Evolutionary conservation across 2,113 vertebrate genomes (phyloP).

Genomic region (Panurus biarmicus): DNA sequence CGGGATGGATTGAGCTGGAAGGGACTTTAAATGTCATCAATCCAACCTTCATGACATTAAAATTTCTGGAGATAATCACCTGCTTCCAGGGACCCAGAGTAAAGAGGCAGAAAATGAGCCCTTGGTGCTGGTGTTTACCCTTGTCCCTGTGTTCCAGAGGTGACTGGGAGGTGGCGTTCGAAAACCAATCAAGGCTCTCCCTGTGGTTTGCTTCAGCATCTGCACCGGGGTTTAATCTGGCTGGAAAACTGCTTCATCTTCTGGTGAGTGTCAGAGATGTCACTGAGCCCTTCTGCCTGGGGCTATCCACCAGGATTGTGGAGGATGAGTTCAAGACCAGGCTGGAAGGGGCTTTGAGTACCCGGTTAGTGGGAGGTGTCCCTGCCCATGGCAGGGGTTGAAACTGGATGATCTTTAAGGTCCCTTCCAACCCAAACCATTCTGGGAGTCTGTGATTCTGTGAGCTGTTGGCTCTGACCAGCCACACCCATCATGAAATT

Average conservation of each 20-base stretch:
- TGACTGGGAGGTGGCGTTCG: not conserved
- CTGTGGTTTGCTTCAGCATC: not conserved
- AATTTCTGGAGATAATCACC: not conserved
- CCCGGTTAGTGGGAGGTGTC: not conserved
- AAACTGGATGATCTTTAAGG: not conserved
- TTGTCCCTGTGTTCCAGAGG: not conserved
- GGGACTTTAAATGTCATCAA: not conserved
- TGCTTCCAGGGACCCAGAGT: not conserved
- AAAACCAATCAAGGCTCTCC: not conserved
- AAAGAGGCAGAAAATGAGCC: not conserved
- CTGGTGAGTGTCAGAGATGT: not conserved
- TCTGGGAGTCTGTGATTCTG: not conserved
- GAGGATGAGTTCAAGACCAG: not conserved
- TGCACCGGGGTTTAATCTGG: not conserved
- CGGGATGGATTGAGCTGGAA: not conserved
- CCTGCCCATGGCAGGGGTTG: not conserved
- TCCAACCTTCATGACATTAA: not conserved
- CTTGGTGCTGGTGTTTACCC: not conserved
- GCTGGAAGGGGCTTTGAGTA: not conserved
- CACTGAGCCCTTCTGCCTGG: not conserved
- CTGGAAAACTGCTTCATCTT: not conserved
- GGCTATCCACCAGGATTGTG: accelerated
- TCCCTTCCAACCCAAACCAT: not conserved
- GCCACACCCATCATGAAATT: accelerated
- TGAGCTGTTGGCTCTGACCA: not conserved